Evolutionary conservation across 2,113 vertebrate genomes (phyloP).

Genomic region (Sinocyclocheilus rhinocerous): DNA sequence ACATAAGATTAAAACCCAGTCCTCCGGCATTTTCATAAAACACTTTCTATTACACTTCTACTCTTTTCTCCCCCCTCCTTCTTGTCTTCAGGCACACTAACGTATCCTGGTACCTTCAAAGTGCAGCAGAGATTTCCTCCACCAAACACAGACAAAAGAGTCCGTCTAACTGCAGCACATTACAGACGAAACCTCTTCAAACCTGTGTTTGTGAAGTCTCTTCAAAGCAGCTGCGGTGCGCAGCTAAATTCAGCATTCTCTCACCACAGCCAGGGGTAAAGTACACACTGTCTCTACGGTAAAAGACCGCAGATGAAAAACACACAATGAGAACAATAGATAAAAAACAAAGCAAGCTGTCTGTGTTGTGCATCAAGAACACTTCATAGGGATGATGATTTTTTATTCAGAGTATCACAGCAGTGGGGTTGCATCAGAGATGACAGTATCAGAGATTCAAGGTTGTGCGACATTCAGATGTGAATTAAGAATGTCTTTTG

Average conservation of each 20-base stretch:
- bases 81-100: not conserved
- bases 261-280: conserved; percentile 17
- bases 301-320: not conserved
- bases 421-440: not conserved
- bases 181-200: conserved; percentile 18
- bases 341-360: not conserved
- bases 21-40: not conserved
- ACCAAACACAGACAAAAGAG: conserved; percentile 14
- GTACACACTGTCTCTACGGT: conserved; percentile 12
- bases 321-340: not conserved
- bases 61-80: not conserved
- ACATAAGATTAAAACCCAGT: not conserved
- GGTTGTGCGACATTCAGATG: not conserved
- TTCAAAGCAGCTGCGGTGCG: conserved; percentile 4
- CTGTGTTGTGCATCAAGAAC: not conserved
- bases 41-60: not conserved
- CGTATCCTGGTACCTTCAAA: not conserved
- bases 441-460: not conserved
- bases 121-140: not conserved
- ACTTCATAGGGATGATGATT: not conserved
- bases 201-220: not conserved
- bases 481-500: not conserved
- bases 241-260: conserved; percentile 20
- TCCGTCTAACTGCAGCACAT: not conserved
- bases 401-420: not conserved